These are phyloP conservation scores for Rhinolophus ferrumequinum DNA, from an alignment of 2,113 vertebrate genomes.

Conservation along the genomic window DNA sequence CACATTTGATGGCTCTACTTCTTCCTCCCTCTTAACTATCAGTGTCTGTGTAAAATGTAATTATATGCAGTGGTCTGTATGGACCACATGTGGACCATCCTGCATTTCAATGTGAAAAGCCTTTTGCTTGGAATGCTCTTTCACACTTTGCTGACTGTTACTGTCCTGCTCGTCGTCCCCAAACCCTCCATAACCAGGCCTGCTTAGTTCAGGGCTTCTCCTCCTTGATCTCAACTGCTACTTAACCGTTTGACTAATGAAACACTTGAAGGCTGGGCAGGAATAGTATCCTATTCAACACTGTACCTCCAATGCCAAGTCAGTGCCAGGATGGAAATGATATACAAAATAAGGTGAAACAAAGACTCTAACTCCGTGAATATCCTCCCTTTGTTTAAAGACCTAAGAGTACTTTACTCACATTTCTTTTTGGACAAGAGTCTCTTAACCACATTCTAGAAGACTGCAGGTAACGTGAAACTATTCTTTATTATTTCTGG, in stretches of 20 bases:
- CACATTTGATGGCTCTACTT: neutral
- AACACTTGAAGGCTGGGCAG: neutral
- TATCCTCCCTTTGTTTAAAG: neutral
- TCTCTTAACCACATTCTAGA: slow-evolving; percentile 8
- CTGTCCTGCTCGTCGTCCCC: neutral
- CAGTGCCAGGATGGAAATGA: neutral
- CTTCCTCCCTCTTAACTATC: neutral
- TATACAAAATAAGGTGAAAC: neutral
- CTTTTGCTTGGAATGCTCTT: neutral
- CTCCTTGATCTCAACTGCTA: neutral
- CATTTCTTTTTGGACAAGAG: neutral
- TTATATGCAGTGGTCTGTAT: neutral
- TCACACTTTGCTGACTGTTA: neutral
- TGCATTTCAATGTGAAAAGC: neutral
- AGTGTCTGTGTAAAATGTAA: neutral
- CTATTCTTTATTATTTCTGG: neutral
- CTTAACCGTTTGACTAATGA: neutral
- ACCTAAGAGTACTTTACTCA: neutral
- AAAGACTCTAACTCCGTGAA: neutral
- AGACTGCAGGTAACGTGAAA: neutral
- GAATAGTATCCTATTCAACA: neutral
- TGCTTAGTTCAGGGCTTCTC: neutral
- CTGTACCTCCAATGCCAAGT: neutral
- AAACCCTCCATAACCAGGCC: neutral
- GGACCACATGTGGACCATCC: neutral